Percentiles rank a stretch among this genome's conserved stretches.
phyloP scores from a whole-genome alignment of 2,888 invertebrate species.

The Hirudinaria manillensis region DNA sequence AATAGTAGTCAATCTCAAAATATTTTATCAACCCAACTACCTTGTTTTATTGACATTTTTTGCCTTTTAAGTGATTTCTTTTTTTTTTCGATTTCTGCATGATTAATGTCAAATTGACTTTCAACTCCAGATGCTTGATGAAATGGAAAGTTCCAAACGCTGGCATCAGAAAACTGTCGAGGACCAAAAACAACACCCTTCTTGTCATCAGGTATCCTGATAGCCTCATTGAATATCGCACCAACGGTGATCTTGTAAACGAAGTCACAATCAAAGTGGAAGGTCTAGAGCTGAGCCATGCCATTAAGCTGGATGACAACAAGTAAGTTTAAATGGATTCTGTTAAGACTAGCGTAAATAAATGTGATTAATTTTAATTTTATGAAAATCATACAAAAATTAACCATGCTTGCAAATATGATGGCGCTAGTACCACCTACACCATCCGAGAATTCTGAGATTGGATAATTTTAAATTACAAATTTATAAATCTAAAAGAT shows the following conservation, averaged over 20 bases:
- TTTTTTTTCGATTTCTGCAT: too few relatives aligned
- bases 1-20: too few relatives aligned
- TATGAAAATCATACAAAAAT: too few relatives aligned
- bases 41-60: too few relatives aligned
- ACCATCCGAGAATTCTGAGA: not conserved
- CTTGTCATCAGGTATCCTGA: slow-evolving; percentile 22
- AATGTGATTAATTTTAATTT: too few relatives aligned
- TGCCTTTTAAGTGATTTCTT: too few relatives aligned
- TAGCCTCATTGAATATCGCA: slow-evolving; percentile 17
- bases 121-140: slow-evolving; percentile 12
- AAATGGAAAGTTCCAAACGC: slow-evolving; percentile 15
- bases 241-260: not conserved
- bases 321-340: not conserved
- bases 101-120: too few relatives aligned
- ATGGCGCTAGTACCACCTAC: too few relatives aligned
- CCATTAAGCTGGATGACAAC: slow-evolving; percentile 12
- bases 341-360: not conserved
- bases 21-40: too few relatives aligned
- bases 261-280: slow-evolving; percentile 13
- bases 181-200: slow-evolving; percentile 17
- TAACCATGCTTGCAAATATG: too few relatives aligned
- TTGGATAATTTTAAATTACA: not conserved
- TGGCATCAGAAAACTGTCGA: slow-evolving; percentile 23
- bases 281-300: slow-evolving; percentile 20
- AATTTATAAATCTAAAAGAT: not conserved